These are phyloP conservation scores for human (Homo sapiens) DNA, from an alignment of 2,113 vertebrate species.

Conservation along the genomic window GRCh38 chr20:45921001-45921500, in stretches of 20 bases:
- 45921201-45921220: neutral
- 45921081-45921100: neutral
- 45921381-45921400: too few relatives aligned
- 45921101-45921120: too few relatives aligned
- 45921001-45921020: neutral
- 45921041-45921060: neutral
- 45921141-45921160: neutral
- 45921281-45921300: too few relatives aligned
- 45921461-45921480: too few relatives aligned
- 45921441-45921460: too few relatives aligned
- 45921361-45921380: too few relatives aligned
- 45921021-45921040: neutral
- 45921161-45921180: neutral
- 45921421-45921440: too few relatives aligned
- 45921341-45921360: too few relatives aligned
- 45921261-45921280: neutral
- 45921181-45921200: neutral
- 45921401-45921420: too few relatives aligned
- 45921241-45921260: neutral
- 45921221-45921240: neutral
- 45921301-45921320: too few relatives aligned
- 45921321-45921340: too few relatives aligned
- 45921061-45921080: neutral
- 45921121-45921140: neutral
- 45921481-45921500: too few relatives aligned